Percentiles rank a stretch among this genome's conserved stretches.
Conservation (phyloP, 2,113 vertebrate species). For the Okapia johnstoni region DNA sequence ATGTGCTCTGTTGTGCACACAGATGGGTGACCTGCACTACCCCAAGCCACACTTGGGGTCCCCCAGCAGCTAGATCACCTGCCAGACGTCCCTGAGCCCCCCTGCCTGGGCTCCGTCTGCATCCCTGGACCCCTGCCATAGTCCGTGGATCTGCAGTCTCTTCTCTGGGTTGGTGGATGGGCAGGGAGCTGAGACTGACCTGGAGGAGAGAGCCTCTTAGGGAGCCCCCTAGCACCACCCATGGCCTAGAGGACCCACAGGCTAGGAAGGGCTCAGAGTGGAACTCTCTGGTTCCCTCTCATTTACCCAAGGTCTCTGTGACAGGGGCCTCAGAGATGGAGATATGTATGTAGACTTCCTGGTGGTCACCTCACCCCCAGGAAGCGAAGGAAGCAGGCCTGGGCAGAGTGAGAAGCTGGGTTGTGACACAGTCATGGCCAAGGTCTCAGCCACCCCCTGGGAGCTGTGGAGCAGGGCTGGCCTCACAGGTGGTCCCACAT, state of each 20-base stretch:
- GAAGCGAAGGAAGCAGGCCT: background rate
- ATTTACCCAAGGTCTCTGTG: background rate
- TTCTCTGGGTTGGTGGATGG: background rate
- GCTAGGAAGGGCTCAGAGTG: background rate
- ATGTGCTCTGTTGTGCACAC: background rate
- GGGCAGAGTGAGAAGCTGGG: no score
- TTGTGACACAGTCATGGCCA: no score
- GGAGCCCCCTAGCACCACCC: background rate
- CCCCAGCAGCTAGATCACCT: background rate
- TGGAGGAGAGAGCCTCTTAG: background rate
- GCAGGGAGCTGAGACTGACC: no score
- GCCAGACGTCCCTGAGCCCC: background rate
- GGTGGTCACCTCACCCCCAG: background rate
- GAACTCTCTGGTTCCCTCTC: background rate
- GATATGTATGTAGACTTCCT: background rate
- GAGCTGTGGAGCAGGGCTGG: background rate
- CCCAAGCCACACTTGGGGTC: background rate
- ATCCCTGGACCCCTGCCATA: background rate
- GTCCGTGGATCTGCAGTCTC: background rate
- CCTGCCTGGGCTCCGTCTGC: background rate
- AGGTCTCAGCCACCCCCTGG: background rate
- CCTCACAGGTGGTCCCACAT: background rate
- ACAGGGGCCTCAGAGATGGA: background rate
- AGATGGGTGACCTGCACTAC: background rate
- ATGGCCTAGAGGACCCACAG: background rate